Evolutionary conservation across 2,888 invertebrate genomes (phyloP), one percentile per base, ranked within the genome.

Genomic region (Carcina quercana): DNA sequence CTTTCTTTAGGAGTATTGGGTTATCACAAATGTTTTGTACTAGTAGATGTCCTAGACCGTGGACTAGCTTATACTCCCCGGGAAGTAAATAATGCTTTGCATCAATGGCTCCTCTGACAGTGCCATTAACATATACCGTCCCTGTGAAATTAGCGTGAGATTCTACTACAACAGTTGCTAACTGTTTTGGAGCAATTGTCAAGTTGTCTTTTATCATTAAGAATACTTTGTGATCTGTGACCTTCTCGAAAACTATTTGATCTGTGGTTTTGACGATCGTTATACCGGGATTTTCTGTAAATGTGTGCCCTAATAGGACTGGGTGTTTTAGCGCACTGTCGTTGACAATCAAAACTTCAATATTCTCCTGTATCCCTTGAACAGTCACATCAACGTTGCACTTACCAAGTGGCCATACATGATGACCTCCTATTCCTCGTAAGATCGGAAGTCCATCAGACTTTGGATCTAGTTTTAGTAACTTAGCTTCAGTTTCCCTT

Each of bases 241-340:
- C 14, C 11, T 15, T 21, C 3, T 31, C 25, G 25, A 34, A 28
- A 5, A 25, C 20, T 5, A 34, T 5, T 10, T 14, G 13, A 2
- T 15, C 11, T n/a, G 24, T 17, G 1, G 35, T 35, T 11, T 35
- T 35, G 0, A 25, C 20, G 3, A 35, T 31, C 2, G 20, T 3
- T 2, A 35, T 25, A 13, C n/a, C 5, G 3, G 35, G 35, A 3
- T 11, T 14, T 21, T 35, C 35, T 2, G 35, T 35, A 25, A 35
- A 35, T 7, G 27, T 7, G 12, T 35, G 34, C 1, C 31, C 28
- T n/a, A 35, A n/a, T 13, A 20, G 11, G 1, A 37, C 15, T 1
- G 31, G 15, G 12, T 12, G 10, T 3, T 19, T 17, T 3, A 35
- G 6, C 5, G 28, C 20, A 5, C 12, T 2, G 11, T 35, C 35